Percentiles rank a stretch among this genome's conserved stretches.
Evolutionary conservation across 2,113 vertebrate genomes (phyloP).

Genomic region (Neotragus moschatus): DNA sequence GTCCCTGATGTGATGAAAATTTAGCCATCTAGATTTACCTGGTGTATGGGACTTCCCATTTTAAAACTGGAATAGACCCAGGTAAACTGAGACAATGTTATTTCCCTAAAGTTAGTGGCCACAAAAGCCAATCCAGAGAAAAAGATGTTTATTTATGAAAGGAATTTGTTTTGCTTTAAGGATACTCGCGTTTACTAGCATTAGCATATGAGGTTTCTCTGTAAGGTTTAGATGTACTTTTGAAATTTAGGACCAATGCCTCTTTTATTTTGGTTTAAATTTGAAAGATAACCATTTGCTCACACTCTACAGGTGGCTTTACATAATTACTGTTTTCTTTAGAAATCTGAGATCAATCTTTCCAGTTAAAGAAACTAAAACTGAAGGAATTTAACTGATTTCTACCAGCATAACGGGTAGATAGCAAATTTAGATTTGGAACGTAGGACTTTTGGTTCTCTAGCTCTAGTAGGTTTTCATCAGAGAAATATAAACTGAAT

Average conservation of each 20-base stretch:
- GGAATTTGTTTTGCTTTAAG: constrained; percentile 10
- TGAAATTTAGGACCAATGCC: neutral
- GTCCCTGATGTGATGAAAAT: neutral
- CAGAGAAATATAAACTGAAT: neutral
- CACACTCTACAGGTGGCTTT: neutral
- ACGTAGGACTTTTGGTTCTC: neutral
- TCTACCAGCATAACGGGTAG: neutral
- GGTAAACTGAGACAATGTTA: neutral
- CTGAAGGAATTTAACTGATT: neutral
- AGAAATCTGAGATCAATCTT: neutral
- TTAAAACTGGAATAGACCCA: neutral
- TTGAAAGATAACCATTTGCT: neutral
- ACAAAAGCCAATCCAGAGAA: neutral
- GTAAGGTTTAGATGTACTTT: neutral
- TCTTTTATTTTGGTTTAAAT: neutral
- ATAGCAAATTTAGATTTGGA: neutral
- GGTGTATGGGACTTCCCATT: neutral
- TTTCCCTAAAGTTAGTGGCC: neutral
- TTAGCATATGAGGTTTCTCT: neutral
- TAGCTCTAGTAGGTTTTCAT: neutral
- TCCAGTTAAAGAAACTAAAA: neutral
- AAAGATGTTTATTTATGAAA: constrained; percentile 6
- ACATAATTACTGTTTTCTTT: neutral
- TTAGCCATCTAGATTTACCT: neutral
- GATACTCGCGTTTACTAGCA: neutral